Percentiles rank a stretch among this genome's conserved stretches.
These are phyloP conservation scores for Galeopsomyia nigrocyanea DNA, from an alignment of 2,888 invertebrate species.

Conservation along the genomic window DNA sequence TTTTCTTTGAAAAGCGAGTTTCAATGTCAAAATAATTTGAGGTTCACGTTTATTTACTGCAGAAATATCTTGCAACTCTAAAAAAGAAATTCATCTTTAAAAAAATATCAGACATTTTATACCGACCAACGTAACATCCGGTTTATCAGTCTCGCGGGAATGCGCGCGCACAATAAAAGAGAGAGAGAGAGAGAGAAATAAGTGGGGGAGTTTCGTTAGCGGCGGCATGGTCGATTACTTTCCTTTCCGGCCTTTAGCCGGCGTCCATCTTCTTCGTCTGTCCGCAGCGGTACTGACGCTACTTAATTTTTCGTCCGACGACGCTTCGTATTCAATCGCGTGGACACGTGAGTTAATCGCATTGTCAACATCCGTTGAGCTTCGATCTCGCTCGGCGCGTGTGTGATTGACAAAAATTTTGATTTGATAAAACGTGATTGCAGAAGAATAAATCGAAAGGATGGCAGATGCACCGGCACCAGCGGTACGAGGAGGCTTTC, in stretches of 20 bases:
- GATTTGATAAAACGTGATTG: slow-evolving; percentile 7
- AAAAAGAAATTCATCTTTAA: too few relatives aligned
- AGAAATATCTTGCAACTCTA: too few relatives aligned
- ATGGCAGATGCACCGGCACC: slow-evolving; percentile 56
- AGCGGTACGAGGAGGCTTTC: slow-evolving; percentile 51
- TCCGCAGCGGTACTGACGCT: too few relatives aligned
- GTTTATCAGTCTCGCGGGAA: not conserved
- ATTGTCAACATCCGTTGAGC: slow-evolving; percentile 17
- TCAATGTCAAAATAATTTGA: too few relatives aligned
- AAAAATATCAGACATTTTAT: too few relatives aligned
- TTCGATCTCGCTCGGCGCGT: slow-evolving; percentile 46
- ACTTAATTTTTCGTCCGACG: too few relatives aligned
- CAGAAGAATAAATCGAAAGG: not conserved
- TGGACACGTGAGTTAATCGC: too few relatives aligned
- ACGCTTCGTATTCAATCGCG: too few relatives aligned
- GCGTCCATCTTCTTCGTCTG: slow-evolving; percentile 63
- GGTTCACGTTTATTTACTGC: too few relatives aligned
- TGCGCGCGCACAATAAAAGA: not conserved
- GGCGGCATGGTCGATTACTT: slow-evolving; percentile 59
- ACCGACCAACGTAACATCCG: too few relatives aligned
- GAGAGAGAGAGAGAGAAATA: not conserved
- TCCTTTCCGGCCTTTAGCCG: slow-evolving; percentile 60
- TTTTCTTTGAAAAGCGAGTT: too few relatives aligned
- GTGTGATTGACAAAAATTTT: not conserved
- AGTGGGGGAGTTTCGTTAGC: slow-evolving; percentile 18